Evolutionary conservation across 2,888 invertebrate genomes (phyloP), one percentile per base, ranked within the genome.

Genomic region (Thymelicus acteon): DNA sequence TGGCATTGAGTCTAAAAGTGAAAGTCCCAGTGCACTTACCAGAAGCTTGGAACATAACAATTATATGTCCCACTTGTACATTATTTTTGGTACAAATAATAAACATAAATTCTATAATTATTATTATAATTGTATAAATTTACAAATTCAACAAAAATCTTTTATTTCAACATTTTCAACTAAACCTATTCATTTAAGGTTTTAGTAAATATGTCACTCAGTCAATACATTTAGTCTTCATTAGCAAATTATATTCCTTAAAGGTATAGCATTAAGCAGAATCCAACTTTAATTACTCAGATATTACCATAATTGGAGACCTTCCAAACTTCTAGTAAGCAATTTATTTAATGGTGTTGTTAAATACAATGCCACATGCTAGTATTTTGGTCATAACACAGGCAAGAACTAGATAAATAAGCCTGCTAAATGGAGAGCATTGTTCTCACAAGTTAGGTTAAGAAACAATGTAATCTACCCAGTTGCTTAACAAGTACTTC

Each of bases 1-100:
- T 90, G 90, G 91, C 91, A 92, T 90, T 91, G 90, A 90, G 87
- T 87, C 82, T 86, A 90, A 89, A 92, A 93, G 93, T 93, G 93
- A 93, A 93, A 93, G 93, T 92, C 77, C 80, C 81, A 82, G 83
- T 89, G 86, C 87, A 87, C 85, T 84, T 80, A 81, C 82, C 82
- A 80, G 87, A 86, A 87, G 85, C 85, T 87, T 84, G 84, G 84
- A 80, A 82, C 83, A 70, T 70, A 84, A 81, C 76, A 68, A 77
- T 78, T 75, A 77, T 77, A 79, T 75, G 67, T 75, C 72, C 73
- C 60, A 64, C 70, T 70, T 70, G 64, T 64, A 70, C 60, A 68
- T 60, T 63, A 70, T 40, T 71, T 61, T 31, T 71, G 52, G 15
- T 40, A 64, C 10, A 10, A 13, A 57, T 68, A 40, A 49, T 69